A percentile compares a stretch with the other conserved stretches of the same genome.
phyloP scores from a whole-genome alignment of 2,888 invertebrate genomes.

The Scrobipalpa costella region DNA sequence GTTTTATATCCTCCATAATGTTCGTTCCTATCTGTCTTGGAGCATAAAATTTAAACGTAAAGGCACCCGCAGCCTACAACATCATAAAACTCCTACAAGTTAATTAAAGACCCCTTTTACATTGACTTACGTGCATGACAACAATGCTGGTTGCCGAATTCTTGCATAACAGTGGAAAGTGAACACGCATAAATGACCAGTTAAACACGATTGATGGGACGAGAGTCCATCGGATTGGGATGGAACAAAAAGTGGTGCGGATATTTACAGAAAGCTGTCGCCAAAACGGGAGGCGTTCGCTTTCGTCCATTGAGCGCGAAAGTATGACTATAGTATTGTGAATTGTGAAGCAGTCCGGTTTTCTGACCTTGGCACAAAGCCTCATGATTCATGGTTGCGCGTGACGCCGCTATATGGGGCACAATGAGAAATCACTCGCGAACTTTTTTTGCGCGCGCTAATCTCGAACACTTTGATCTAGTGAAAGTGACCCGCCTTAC shows the following conservation, averaged over 20 bases:
- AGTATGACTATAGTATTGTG: conserved; percentile 61
- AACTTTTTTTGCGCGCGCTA: conserved; percentile 59
- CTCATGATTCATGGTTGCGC: conserved; percentile 52
- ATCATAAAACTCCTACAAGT: conserved; percentile 56
- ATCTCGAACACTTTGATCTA: conserved; percentile 56
- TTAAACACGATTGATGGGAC: conserved; percentile 66
- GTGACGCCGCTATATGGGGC: conserved; percentile 62
- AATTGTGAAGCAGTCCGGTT: conserved; percentile 66
- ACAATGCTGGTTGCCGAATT: conserved; percentile 56
- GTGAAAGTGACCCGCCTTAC: conserved; percentile 63
- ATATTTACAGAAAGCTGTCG: conserved; percentile 72
- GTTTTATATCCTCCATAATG: not conserved
- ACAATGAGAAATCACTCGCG: conserved; percentile 63
- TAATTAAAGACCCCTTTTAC: conserved; percentile 66
- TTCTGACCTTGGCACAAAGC: conserved; percentile 68
- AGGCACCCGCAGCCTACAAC: conserved; percentile 27
- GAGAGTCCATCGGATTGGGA: conserved; percentile 56
- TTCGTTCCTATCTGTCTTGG: not conserved
- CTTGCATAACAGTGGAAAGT: conserved; percentile 72
- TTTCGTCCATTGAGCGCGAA: conserved; percentile 72
- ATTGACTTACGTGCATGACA: conserved; percentile 40
- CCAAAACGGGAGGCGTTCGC: conserved; percentile 70
- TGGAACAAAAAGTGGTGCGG: conserved; percentile 74
- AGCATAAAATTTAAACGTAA: conserved; percentile 10
- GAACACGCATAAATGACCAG: conserved; percentile 53